phyloP scores from a whole-genome alignment of 2,797 vertebrate genomes.

The Cyprinella venusta region DNA sequence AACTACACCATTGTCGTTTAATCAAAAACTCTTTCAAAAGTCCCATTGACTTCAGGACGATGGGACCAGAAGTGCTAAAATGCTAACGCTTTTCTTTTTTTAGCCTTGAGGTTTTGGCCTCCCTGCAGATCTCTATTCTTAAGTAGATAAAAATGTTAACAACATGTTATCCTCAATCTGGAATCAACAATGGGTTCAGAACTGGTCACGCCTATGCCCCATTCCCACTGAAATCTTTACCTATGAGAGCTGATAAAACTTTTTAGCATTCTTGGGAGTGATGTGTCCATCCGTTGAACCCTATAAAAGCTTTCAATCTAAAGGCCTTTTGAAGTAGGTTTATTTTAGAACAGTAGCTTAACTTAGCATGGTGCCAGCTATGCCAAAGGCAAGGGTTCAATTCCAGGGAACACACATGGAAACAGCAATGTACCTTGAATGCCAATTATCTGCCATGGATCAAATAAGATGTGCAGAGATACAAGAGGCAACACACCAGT shows the following conservation, averaged over 20 bases:
- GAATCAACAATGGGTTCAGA: neutral
- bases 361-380: slow-evolving; percentile 13
- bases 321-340: slow-evolving; percentile 33
- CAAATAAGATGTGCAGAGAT: neutral
- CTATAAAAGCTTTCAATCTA: neutral
- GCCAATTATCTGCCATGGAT: neutral
- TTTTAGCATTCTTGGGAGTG: neutral
- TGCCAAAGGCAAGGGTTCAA: slow-evolving; percentile 4
- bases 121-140: neutral
- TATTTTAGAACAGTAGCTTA: slow-evolving; percentile 26
- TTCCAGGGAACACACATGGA: neutral
- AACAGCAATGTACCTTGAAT: neutral
- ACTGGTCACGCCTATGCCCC: neutral
- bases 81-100: neutral
- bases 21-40: too few species aligned
- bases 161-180: neutral
- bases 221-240: neutral
- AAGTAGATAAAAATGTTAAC: neutral
- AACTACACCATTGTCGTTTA: neutral
- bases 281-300: slow-evolving; percentile 8
- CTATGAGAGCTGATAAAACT: neutral
- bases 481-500: neutral
- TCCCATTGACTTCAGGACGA: rapidly evolving
- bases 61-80: neutral
- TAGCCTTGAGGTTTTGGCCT: neutral